These are phyloP conservation scores for Drosophila kambysellisi DNA, from an alignment of 2,888 invertebrate genomes.

Conservation along the genomic window DNA sequence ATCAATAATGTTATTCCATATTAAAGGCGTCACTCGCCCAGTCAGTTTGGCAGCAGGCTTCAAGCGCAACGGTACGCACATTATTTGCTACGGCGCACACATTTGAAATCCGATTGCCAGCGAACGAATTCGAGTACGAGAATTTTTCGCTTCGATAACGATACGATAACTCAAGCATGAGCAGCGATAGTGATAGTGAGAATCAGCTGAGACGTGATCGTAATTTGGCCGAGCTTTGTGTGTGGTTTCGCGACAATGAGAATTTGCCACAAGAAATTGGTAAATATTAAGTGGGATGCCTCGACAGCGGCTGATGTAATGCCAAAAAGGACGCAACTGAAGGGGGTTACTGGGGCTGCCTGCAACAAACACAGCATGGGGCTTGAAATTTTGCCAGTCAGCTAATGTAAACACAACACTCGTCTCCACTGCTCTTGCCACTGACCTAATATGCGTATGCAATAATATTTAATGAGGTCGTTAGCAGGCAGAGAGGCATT, in stretches of 20 bases:
- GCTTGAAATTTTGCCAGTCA: constrained; percentile 30
- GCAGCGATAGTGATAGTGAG: constrained; percentile 39
- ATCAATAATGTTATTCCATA: constrained; percentile 23
- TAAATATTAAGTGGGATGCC: constrained; percentile 38
- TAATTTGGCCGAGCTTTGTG: constrained; percentile 67
- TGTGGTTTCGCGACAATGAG: constrained; percentile 75
- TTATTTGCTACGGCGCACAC: constrained; percentile 31
- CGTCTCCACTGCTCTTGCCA: constrained; percentile 10
- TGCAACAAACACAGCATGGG: not conserved
- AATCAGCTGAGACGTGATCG: constrained; percentile 67
- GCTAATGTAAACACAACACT: constrained; percentile 19
- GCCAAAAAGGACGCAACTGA: not conserved
- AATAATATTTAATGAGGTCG: constrained; percentile 65
- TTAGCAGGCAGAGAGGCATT: constrained; percentile 56
- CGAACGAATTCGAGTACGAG: constrained; percentile 1
- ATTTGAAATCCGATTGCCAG: constrained; percentile 26
- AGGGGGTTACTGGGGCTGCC: not conserved
- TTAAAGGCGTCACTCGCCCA: constrained; percentile 11
- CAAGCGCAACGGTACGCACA: constrained; percentile 53
- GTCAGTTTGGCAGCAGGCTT: constrained; percentile 58
- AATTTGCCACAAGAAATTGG: constrained; percentile 79
- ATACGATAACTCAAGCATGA: constrained; percentile 58
- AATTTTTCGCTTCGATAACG: constrained; percentile 23
- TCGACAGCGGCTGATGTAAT: constrained; percentile 13
- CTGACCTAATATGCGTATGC: constrained; percentile 12